Percentiles rank a stretch among this genome's conserved stretches.
phyloP scores from a whole-genome alignment of 2,113 vertebrate genomes.

The Nannobrachium achirus region DNA sequence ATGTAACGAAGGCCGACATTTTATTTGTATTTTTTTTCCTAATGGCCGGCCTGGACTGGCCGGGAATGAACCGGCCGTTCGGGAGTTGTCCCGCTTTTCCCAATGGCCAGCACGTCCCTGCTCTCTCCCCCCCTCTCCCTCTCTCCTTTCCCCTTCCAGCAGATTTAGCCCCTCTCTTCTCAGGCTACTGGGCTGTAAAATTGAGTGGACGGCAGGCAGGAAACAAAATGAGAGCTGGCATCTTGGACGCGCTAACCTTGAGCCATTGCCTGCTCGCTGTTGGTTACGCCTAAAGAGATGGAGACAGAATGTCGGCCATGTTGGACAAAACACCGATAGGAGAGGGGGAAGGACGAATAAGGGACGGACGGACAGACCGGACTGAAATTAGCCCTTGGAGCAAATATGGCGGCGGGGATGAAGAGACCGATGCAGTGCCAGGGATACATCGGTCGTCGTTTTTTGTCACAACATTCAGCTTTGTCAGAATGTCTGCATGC shows the following conservation, averaged over 20 bases:
- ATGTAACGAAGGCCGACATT: no score
- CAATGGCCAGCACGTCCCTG: no score
- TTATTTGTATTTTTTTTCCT: no score
- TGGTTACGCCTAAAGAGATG: constrained; percentile 72
- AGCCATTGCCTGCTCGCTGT: constrained; percentile 73
- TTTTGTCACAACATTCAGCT: no score
- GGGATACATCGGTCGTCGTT: no score
- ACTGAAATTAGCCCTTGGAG: background rate
- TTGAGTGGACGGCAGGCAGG: constrained; percentile 79
- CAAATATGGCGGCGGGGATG: constrained; percentile 42
- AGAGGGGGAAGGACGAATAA: constrained; percentile 50
- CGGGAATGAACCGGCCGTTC: no score
- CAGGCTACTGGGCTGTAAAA: constrained; percentile 84
- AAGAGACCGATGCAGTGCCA: constrained; percentile 27
- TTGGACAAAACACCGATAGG: constrained; percentile 62
- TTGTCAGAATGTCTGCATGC: no score
- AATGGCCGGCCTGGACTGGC: no score
- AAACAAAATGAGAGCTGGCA: constrained; percentile 80
- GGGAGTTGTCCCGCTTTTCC: no score
- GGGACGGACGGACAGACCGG: no score
- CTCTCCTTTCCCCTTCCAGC: constrained; percentile 51
- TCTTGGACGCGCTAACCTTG: constrained; percentile 81
- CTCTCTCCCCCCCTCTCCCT: background rate
- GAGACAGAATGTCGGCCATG: constrained; percentile 72
- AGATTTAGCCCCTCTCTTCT: constrained; percentile 77